Percentiles rank a stretch among this genome's conserved stretches.
Conservation (phyloP, 2,888 invertebrate genomes). For the Ophraella communa region DNA sequence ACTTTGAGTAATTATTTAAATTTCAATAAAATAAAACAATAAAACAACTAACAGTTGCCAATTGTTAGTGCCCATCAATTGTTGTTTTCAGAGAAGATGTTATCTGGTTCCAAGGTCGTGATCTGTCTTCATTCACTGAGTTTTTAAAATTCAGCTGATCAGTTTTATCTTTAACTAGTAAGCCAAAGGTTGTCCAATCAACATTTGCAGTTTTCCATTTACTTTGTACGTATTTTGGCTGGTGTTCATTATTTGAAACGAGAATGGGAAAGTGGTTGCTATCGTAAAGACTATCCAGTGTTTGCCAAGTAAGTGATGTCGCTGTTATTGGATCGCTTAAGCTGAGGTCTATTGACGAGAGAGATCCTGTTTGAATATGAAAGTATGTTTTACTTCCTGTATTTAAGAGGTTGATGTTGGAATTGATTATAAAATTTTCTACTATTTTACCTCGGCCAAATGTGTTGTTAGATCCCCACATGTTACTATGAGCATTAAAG, state of each 20-base stretch:
- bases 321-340: not conserved
- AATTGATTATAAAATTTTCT: conserved; percentile 3
- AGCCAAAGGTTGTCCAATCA: not conserved
- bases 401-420: conserved; percentile 10
- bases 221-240: not conserved
- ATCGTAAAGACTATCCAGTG: conserved; percentile 2
- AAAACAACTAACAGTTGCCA: no score
- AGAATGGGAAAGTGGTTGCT: conserved; percentile 8
- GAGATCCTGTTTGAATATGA: not conserved
- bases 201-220: conserved; percentile 9
- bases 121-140: no score
- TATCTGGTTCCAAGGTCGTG: no score
- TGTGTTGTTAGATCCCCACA: conserved; percentile 8
- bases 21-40: no score
- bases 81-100: no score
- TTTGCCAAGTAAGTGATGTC: conserved; percentile 5
- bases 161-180: not conserved
- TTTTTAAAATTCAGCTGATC: not conserved
- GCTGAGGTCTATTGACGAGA: conserved; percentile 8
- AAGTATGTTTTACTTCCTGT: conserved; percentile 17
- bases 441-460: conserved; percentile 11
- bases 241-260: not conserved
- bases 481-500: conserved; percentile 8
- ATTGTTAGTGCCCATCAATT: no score
- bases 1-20: no score